These are phyloP conservation scores for Rhogogaster chlorosoma DNA, from an alignment of 2,888 invertebrate species.

Conservation along the genomic window DNA sequence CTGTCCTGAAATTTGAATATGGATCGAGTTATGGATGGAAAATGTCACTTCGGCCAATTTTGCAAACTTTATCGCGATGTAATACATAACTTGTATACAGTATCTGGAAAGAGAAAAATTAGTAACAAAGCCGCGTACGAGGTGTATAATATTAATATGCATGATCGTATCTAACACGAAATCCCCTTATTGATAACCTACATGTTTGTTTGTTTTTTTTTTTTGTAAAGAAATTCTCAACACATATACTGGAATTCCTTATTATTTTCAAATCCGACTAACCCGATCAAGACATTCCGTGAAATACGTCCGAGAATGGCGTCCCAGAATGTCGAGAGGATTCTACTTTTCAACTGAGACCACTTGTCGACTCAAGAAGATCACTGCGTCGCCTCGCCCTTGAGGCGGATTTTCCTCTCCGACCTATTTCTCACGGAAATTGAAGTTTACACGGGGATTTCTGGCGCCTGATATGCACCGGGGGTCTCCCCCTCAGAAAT, in stretches of 20 bases:
- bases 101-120: not conserved
- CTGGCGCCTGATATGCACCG: not conserved
- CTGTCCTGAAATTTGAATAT: not conserved
- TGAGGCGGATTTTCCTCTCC: not conserved
- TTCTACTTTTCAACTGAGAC: conserved; percentile 20
- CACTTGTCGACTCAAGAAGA: conserved; percentile 5
- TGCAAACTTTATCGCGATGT: not conserved
- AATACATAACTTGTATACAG: not conserved
- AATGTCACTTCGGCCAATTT: not conserved
- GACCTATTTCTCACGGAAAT: not conserved
- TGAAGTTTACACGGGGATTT: not conserved
- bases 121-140: not conserved
- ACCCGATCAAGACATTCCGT: not conserved
- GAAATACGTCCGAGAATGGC: not conserved
- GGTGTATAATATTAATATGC: not conserved
- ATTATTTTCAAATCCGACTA: not conserved
- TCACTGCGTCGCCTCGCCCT: not conserved
- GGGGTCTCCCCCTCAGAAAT: not conserved
- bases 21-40: not conserved
- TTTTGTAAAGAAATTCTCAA: not conserved
- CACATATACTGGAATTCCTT: not conserved
- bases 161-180: not conserved
- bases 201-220: no score
- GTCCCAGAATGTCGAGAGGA: not conserved
- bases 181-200: not conserved